Conservation (phyloP, 2,888 invertebrate species). For the Phengaris arion region DNA sequence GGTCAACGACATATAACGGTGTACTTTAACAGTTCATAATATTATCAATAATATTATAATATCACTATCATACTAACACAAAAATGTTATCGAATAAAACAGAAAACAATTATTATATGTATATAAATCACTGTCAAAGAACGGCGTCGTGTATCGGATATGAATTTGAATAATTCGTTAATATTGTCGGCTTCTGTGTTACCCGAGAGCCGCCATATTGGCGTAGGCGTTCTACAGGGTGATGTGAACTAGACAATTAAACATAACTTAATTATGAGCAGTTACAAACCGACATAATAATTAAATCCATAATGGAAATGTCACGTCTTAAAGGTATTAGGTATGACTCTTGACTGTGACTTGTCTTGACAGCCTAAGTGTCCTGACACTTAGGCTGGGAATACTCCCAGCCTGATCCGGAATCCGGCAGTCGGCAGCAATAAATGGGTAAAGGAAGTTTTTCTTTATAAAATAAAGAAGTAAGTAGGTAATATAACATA, state of each 20-base stretch:
- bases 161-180: constrained; percentile 35
- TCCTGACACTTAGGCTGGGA: no score
- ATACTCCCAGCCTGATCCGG: no score
- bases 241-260: not conserved
- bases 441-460: not conserved
- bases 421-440: no score
- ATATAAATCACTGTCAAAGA: not conserved
- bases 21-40: not conserved
- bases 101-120: not conserved
- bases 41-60: not conserved
- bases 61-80: no score
- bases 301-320: no score
- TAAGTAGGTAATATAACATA: not conserved
- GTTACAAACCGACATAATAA: no score
- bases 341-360: no score
- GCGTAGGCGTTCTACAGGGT: constrained; percentile 32
- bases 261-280: no score
- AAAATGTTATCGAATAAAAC: no score
- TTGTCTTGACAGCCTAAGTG: no score
- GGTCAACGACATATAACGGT: constrained; percentile 13
- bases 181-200: constrained; percentile 36
- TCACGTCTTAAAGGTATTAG: no score
- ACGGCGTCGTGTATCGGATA: not conserved
- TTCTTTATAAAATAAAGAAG: not conserved
- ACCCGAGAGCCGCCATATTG: constrained; percentile 22